Conservation (phyloP, 2,797 vertebrate species). For the Forpus xanthops region DNA sequence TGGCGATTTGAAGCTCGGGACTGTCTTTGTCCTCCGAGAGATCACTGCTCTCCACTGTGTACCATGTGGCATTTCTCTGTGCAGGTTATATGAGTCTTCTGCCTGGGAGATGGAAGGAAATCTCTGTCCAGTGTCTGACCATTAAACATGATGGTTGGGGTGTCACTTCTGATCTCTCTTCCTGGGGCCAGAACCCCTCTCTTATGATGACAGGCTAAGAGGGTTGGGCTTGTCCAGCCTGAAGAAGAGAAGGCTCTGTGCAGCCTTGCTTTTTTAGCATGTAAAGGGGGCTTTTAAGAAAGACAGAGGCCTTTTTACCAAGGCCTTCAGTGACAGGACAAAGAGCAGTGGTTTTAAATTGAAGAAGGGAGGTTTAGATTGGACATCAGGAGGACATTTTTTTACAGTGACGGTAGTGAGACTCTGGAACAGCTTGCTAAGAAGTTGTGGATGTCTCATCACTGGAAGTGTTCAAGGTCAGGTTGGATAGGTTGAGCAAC, state of each 20-base stretch:
- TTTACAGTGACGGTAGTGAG: not conserved
- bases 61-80: not conserved
- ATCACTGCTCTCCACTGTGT: not conserved
- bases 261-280: not conserved
- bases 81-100: fast-evolving
- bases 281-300: not conserved
- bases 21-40: not conserved
- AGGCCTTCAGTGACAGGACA: not conserved
- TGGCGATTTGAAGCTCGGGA: not conserved
- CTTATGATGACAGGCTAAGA: not conserved
- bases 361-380: not conserved
- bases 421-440: not conserved
- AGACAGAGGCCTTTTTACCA: not conserved
- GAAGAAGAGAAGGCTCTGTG: not conserved
- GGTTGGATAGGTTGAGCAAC: not conserved
- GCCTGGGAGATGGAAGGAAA: not conserved
- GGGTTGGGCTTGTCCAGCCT: not conserved
- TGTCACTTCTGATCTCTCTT: not conserved
- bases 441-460: not conserved
- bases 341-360: not conserved
- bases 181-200: not conserved
- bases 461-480: not conserved
- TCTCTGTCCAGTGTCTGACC: not conserved
- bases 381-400: not conserved
- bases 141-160: not conserved